Percentiles rank a stretch among this genome's conserved stretches.
Conservation (phyloP, 2,888 invertebrate genomes). For the Aspidapion aeneum region DNA sequence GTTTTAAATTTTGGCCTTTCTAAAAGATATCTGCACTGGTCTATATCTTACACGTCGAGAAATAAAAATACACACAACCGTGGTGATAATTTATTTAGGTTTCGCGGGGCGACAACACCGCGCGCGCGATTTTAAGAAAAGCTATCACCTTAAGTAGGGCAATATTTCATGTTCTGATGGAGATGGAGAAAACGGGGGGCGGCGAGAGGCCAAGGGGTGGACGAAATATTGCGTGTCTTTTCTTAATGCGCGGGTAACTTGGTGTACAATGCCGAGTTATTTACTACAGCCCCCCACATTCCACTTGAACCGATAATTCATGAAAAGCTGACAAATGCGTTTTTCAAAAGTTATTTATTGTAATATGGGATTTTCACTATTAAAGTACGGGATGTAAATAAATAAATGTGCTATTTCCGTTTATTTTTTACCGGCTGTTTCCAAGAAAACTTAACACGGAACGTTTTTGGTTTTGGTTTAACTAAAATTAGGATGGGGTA, state of each 20-base stretch:
- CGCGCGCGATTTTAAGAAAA: conserved; percentile 48
- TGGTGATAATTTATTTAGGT: conserved; percentile 47
- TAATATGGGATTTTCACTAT: conserved; percentile 22
- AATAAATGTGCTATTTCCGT: too few relatives aligned
- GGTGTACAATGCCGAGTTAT: conserved; percentile 19
- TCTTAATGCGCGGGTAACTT: conserved; percentile 41
- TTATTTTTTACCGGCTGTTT: too few relatives aligned
- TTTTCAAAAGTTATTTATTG: conserved; percentile 26
- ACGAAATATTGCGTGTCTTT: conserved; percentile 45
- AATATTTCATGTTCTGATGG: conserved; percentile 47
- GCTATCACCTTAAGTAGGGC: conserved; percentile 51
- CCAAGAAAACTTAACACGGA: too few relatives aligned
- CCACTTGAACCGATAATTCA: conserved; percentile 19
- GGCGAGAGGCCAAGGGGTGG: conserved; percentile 28
- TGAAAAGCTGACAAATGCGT: conserved; percentile 23
- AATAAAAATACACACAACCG: conserved; percentile 1
- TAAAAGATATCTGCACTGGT: too few relatives aligned
- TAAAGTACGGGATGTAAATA: too few relatives aligned
- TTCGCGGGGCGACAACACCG: conserved; percentile 38
- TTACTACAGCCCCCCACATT: conserved; percentile 20
- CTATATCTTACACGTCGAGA: conserved; percentile 24
- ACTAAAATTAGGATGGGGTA: too few relatives aligned
- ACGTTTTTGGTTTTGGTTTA: too few relatives aligned
- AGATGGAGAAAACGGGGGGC: conserved; percentile 26
- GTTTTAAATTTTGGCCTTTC: too few relatives aligned